phyloP scores from a whole-genome alignment of 2,113 vertebrate species.

The Solea solea region DNA sequence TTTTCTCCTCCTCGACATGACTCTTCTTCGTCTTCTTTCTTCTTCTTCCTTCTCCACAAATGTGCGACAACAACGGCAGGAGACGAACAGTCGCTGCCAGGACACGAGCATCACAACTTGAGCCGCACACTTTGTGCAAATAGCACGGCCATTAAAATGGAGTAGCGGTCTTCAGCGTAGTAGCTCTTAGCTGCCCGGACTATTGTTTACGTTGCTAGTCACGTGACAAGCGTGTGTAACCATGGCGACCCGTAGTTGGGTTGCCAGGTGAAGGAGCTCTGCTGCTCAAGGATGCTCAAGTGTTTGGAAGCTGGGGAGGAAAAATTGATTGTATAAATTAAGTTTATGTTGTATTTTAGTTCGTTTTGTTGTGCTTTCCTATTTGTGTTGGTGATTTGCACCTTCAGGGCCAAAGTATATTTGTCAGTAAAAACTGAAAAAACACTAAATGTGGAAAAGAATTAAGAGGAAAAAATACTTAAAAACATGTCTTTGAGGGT shows the following conservation, averaged over 20 bases:
- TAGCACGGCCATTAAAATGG: neutral
- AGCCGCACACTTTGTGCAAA: neutral
- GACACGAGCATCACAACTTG: neutral
- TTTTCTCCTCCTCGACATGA: conserved; percentile 13
- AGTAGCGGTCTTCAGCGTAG: neutral
- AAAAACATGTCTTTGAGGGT: no score
- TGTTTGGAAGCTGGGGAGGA: neutral
- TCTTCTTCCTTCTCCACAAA: neutral
- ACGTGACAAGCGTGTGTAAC: conserved; percentile 60
- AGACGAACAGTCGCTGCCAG: neutral
- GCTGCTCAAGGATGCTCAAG: conserved; percentile 5
- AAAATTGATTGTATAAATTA: no score
- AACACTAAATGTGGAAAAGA: no score
- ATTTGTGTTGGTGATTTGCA: no score
- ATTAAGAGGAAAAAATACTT: no score
- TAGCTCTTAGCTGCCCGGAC: conserved; percentile 3
- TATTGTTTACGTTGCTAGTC: conserved; percentile 65
- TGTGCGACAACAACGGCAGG: neutral
- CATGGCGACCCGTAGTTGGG: conserved; percentile 46
- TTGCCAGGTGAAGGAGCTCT: conserved; percentile 25
- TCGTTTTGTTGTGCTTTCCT: no score
- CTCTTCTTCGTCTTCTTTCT: neutral
- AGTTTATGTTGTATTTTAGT: no score
- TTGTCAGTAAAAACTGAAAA: no score
- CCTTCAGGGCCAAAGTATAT: no score